Base-by-base conservation (phyloP, 53 echinoderm and acorn worm species). In the Pentamera pediparva region DNA sequence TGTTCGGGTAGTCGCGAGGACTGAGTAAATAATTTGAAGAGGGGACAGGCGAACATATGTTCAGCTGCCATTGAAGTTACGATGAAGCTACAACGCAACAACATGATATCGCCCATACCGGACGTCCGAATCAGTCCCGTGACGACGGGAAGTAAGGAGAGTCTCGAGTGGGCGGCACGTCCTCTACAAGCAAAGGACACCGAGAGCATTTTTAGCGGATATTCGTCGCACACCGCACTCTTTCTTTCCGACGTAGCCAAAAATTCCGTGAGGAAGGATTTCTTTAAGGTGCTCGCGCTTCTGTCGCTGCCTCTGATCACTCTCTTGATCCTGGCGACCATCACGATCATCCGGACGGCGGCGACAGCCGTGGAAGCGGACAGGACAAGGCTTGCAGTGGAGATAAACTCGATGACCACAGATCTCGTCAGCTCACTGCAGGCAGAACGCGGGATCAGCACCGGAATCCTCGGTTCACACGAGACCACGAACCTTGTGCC, bases 381-480 rank as follows among this genome's bases (percentile, higher is more conserved):
- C 20, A 39, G 8, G 18, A 63, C 63, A 26, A n/a, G n/a, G n/a
- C n/a, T n/a, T n/a, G 28, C 58, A 4, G 29, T 57, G 12, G 58
- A 57, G 32, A 47, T 67, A 2, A 43, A 27, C 12, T n/a, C 62
- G 3, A 8, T 62, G 37, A 12, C 19, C 1, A 47, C 67, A 0
- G 28, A 15, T 43, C 27, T 67, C 6, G 67, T 67, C 5, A 28
- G 41, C 12, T 25, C 38, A 27, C 18, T 67, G 67, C 67, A 67
- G 29, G 41, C 45, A 18, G 67, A 67, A 39, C 39, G 67, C 12
- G 67, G 67, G 67, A 37, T 67, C 11, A 67, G 67, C 45, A 67
- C 67, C 24, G 45, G 30, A 25, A 8, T 67, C 5, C 31, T 67
- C 10, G 45, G 67, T 31, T 67, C 67, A 26, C 1, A 19, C 30